Evolutionary conservation across 2,888 invertebrate species (phyloP).

Genomic region (Hypolimnas misippus): DNA sequence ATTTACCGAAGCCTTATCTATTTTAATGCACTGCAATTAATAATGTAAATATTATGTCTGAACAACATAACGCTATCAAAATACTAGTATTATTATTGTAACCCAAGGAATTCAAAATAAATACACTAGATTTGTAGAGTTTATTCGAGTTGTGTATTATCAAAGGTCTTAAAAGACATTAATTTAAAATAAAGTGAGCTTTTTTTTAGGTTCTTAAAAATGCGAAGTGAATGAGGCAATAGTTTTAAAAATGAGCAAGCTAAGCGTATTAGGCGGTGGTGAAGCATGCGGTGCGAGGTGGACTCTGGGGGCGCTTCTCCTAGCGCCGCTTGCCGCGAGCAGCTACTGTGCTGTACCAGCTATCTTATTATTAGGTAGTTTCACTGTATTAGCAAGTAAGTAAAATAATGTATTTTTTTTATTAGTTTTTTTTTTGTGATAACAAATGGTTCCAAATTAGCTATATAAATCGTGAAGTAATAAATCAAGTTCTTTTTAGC

Average conservation of each 20-base stretch:
- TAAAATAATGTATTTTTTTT: constrained; percentile 15
- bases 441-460: neutral
- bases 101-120: too few relatives aligned
- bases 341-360: constrained; percentile 84
- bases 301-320: constrained; percentile 84
- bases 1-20: constrained; percentile 27
- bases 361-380: constrained; percentile 77
- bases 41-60: neutral
- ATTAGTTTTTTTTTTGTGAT: too few relatives aligned
- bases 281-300: constrained; percentile 80
- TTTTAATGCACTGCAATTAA: constrained; percentile 11
- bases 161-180: too few relatives aligned
- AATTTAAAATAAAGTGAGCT: too few relatives aligned
- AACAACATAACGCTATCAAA: too few relatives aligned
- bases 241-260: constrained; percentile 56
- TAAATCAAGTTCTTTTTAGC: constrained; percentile 57
- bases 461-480: neutral
- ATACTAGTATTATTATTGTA: too few relatives aligned
- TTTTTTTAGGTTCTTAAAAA: constrained; percentile 42
- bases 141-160: too few relatives aligned
- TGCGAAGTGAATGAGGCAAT: constrained; percentile 56
- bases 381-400: constrained; percentile 82
- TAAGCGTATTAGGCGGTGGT: constrained; percentile 56
- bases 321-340: constrained; percentile 84
- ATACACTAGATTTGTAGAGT: too few relatives aligned